phyloP scores from a whole-genome alignment of 2,888 invertebrate species.

The Trypoxylon attenuatum region DNA sequence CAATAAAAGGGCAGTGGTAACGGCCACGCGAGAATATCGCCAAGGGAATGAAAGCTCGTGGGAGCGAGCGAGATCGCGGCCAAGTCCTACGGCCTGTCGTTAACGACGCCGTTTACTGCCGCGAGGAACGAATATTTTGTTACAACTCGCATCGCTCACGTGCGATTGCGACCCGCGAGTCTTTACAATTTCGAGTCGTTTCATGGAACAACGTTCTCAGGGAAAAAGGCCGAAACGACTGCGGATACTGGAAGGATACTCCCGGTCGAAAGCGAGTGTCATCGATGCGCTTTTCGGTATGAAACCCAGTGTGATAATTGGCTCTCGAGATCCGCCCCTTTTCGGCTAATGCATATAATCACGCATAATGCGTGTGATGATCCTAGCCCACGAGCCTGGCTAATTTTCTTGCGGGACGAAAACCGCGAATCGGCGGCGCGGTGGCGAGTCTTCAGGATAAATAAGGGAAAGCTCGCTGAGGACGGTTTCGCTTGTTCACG shows the following conservation, averaged over 20 bases:
- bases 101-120: constrained; percentile 73
- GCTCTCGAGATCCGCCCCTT: constrained; percentile 32
- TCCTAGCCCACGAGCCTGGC: constrained; percentile 23
- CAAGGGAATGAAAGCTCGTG: constrained; percentile 5
- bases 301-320: constrained; percentile 37
- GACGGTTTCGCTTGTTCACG: background rate
- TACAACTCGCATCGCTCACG: constrained; percentile 46
- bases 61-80: constrained; percentile 24
- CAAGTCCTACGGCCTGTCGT: constrained; percentile 52
- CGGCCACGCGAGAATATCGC: constrained; percentile 46
- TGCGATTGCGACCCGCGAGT: constrained; percentile 10
- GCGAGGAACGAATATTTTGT: constrained; percentile 70
- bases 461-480: constrained; percentile 5
- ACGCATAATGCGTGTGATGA: constrained; percentile 33
- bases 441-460: constrained; percentile 11
- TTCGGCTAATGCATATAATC: constrained; percentile 42
- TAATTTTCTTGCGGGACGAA: constrained; percentile 37
- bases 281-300: constrained; percentile 14
- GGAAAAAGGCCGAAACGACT: no score
- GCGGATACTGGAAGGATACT: no score
- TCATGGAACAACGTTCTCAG: no score
- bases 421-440: constrained; percentile 21
- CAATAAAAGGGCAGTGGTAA: constrained; percentile 68
- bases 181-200: constrained; percentile 10
- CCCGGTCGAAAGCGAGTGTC: no score